Evolutionary conservation across 2,888 invertebrate species (phyloP).

Genomic region (Eupithecia tripunctaria): DNA sequence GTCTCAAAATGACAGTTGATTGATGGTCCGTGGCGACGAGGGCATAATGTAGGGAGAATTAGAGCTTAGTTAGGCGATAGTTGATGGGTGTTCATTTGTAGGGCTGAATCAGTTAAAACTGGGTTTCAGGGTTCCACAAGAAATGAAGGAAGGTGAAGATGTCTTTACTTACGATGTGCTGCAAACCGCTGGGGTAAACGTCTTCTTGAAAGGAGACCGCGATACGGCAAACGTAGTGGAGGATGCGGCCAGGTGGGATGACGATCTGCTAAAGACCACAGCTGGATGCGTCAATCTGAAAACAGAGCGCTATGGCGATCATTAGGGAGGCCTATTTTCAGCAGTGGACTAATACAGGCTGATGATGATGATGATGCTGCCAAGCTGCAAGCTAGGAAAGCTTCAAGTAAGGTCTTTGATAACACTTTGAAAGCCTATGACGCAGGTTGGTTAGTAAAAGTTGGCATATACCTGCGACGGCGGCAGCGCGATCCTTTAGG

Average conservation of each 20-base stretch:
- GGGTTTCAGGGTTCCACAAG: background rate
- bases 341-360: too few relatives aligned
- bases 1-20: constrained; percentile 55
- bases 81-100: constrained; percentile 42
- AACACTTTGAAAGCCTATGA: background rate
- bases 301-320: too few relatives aligned
- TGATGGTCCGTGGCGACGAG: constrained; percentile 63
- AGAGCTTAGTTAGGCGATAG: constrained; percentile 53
- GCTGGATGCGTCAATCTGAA: too few relatives aligned
- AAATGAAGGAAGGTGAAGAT: background rate
- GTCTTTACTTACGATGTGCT: background rate
- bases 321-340: too few relatives aligned
- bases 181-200: background rate
- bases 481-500: background rate
- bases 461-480: background rate
- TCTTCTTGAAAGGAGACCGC: too few relatives aligned
- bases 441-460: background rate
- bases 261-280: too few relatives aligned
- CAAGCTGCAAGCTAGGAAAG: background rate
- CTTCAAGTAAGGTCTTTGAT: background rate
- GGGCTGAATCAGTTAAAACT: constrained; percentile 13
- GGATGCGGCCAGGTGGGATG: too few relatives aligned
- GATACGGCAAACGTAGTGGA: too few relatives aligned
- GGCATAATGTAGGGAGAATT: constrained; percentile 65
- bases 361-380: too few relatives aligned